Conservation (phyloP, 2,888 invertebrate genomes). For the Buathra laborator region DNA sequence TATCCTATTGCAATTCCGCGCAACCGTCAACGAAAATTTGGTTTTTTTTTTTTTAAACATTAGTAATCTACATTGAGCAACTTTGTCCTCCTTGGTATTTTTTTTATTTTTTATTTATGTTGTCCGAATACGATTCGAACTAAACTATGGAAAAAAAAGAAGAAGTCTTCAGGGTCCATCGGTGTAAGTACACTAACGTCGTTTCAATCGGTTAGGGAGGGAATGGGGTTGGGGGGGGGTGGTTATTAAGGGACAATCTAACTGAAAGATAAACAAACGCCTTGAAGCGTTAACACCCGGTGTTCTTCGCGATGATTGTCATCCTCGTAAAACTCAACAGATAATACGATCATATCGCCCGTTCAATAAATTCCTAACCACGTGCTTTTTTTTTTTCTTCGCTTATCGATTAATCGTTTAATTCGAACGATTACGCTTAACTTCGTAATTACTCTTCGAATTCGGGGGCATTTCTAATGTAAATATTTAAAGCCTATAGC, state of each 20-base stretch:
- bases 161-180: slow-evolving; percentile 35
- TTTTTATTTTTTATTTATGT: slow-evolving; percentile 15
- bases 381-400: slow-evolving; percentile 40
- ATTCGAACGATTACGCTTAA: slow-evolving; percentile 50
- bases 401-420: slow-evolving; percentile 48
- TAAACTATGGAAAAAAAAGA: slow-evolving; percentile 63
- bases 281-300: slow-evolving; percentile 70
- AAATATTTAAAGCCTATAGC: slow-evolving; percentile 68
- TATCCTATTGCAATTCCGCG: slow-evolving; percentile 67
- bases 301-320: slow-evolving; percentile 78
- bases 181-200: slow-evolving; percentile 31
- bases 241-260: slow-evolving; percentile 48
- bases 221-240: no score
- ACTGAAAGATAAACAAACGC: slow-evolving; percentile 68
- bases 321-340: slow-evolving; percentile 75
- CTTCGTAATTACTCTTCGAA: slow-evolving; percentile 62
- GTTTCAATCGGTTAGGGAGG: slow-evolving; percentile 35
- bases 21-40: slow-evolving; percentile 50
- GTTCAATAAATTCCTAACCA: slow-evolving; percentile 63
- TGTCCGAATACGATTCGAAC: slow-evolving; percentile 68
- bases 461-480: slow-evolving; percentile 53
- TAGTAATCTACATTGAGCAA: slow-evolving; percentile 81
- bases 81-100: slow-evolving; percentile 66
- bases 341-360: slow-evolving; percentile 72
- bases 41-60: slow-evolving; percentile 21